A percentile compares a stretch with the other conserved stretches of the same genome.
These are phyloP conservation scores for Martes martes DNA, from an alignment of 2,113 vertebrate genomes.

Conservation along the genomic window DNA sequence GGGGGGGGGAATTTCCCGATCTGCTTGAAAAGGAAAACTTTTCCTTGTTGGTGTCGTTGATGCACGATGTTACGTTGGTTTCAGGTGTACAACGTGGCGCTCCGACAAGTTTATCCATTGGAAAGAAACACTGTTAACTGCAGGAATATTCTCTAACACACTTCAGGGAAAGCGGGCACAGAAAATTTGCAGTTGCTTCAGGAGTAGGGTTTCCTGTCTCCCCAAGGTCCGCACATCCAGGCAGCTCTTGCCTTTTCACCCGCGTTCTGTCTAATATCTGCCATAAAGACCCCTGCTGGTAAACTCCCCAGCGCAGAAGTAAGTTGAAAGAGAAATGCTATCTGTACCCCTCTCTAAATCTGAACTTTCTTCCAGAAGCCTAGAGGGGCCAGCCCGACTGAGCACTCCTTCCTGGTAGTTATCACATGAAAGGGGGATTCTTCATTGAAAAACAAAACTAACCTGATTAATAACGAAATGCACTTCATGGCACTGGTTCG, in stretches of 20 bases:
- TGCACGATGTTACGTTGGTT: not conserved
- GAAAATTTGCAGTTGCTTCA: not conserved
- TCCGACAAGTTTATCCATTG: not conserved
- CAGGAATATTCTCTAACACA: not conserved
- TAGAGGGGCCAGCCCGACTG: not conserved
- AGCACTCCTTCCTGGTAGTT: not conserved
- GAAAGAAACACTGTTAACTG: not conserved
- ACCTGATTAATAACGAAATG: not conserved
- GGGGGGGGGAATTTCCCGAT: not conserved
- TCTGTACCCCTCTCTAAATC: not conserved
- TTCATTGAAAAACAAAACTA: constrained; percentile 13
- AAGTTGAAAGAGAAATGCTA: not conserved
- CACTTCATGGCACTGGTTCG: not conserved
- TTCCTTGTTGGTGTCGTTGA: not conserved
- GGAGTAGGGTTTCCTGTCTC: not conserved
- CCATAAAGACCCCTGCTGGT: not conserved
- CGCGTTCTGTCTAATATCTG: not conserved
- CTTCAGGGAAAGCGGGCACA: not conserved
- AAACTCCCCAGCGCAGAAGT: not conserved
- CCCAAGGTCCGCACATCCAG: not conserved
- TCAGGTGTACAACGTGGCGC: not conserved
- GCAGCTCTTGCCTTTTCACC: not conserved
- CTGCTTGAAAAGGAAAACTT: not conserved
- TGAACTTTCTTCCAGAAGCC: not conserved
- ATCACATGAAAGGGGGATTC: not conserved